phyloP scores from a whole-genome alignment of 2,888 invertebrate genomes.

The Scaptomyza cyrtandrae region DNA sequence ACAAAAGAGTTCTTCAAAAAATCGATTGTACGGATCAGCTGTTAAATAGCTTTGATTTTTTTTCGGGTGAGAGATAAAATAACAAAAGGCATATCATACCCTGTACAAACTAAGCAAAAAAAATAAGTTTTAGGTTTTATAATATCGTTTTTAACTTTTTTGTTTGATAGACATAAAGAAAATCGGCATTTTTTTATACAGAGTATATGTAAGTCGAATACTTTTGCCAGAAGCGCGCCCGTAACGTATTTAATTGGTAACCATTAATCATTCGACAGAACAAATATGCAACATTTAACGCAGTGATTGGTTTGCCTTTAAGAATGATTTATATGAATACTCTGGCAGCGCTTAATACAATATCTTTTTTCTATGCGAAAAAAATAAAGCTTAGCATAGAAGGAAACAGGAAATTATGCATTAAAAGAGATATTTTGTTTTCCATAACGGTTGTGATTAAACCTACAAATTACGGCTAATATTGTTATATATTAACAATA shows the following conservation, averaged over 20 bases:
- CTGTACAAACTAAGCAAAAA: too few relatives aligned
- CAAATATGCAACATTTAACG: slow-evolving; percentile 20
- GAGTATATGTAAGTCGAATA: background rate
- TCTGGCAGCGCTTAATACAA: background rate
- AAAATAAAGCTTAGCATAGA: background rate
- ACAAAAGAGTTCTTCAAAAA: background rate
- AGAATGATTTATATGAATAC: slow-evolving; percentile 13
- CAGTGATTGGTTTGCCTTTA: slow-evolving; percentile 10
- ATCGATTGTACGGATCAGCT: background rate
- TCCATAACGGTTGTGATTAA: too few relatives aligned
- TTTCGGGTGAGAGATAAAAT: too few relatives aligned
- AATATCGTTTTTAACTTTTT: too few relatives aligned
- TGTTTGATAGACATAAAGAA: too few relatives aligned
- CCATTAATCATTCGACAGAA: slow-evolving; percentile 18
- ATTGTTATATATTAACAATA: background rate
- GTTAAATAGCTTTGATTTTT: background rate
- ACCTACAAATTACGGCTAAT: too few relatives aligned
- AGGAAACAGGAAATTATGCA: too few relatives aligned
- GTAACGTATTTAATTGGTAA: slow-evolving; percentile 10
- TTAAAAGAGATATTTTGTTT: too few relatives aligned
- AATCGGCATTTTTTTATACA: background rate
- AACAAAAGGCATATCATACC: background rate
- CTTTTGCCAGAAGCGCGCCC: background rate
- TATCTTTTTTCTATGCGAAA: background rate
- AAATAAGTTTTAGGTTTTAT: too few relatives aligned